phyloP scores from a whole-genome alignment of 2,888 invertebrate species.

The Anarsia innoxiella region DNA sequence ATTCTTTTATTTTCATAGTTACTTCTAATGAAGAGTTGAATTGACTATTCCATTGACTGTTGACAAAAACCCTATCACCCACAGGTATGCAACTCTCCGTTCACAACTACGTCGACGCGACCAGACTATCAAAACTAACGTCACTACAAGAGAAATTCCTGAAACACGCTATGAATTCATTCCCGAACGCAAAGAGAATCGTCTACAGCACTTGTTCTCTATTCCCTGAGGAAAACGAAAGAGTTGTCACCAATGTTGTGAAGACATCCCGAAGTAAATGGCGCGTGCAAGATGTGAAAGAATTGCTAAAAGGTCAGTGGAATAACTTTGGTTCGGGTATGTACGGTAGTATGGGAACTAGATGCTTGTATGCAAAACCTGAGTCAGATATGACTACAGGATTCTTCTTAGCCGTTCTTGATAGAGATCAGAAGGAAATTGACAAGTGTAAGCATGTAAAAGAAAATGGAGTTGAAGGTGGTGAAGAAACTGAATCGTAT shows the following conservation, averaged over 20 bases:
- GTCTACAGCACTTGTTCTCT: constrained; percentile 98
- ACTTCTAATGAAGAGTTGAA: too few species aligned
- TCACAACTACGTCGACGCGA: constrained; percentile 58
- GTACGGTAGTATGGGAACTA: constrained; percentile 79
- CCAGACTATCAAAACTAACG: constrained; percentile 79
- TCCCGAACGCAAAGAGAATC: constrained; percentile 88
- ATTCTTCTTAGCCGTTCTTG: constrained; percentile 95
- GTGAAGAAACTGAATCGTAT: constrained; percentile 1
- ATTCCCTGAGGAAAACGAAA: constrained; percentile 93
- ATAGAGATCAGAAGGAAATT: constrained; percentile 70
- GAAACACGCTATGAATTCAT: constrained; percentile 87
- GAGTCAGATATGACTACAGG: constrained; percentile 90
- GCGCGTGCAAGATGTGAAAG: constrained; percentile 77
- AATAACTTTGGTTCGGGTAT: constrained; percentile 79
- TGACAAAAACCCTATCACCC: constrained; percentile 1
- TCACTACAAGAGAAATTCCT: constrained; percentile 89
- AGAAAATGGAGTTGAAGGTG: constrained; percentile 8
- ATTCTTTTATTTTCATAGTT: too few species aligned
- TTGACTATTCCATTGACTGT: too few species aligned
- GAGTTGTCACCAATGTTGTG: constrained; percentile 85
- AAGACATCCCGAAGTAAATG: constrained; percentile 72
- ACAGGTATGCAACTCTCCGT: constrained; percentile 61
- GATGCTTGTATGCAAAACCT: constrained; percentile 86
- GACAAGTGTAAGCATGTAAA: constrained; percentile 27
- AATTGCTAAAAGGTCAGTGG: constrained; percentile 79